Evolutionary conservation across 2,888 invertebrate genomes (phyloP), one percentile per base, ranked within the genome.

Genomic region (Elysia crispata): DNA sequence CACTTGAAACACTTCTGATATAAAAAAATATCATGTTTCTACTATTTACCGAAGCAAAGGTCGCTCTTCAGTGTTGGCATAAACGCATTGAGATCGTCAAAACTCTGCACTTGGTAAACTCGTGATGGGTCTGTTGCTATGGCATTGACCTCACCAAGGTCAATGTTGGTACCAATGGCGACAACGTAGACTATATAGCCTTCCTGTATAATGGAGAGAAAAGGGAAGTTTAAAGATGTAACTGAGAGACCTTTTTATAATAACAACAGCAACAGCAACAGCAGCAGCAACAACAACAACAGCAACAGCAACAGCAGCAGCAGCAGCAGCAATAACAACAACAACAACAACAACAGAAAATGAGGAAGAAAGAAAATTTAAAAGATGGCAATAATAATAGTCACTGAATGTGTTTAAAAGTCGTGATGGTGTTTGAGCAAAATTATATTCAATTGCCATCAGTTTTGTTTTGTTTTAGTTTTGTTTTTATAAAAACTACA

Each of bases 121-220:
- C 60, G 66, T 20, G 50, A 23, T 8, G 54, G 23, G 50, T 67
- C 54, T 28, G 79, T 64, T 3, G 79, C 79, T 57, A 79, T 79
- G 74, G 66, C 66, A 31, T 41, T 33, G 50, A 73, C 50, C 57
- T 79, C 79, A 1, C 5, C 23, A 66, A 67, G 28, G 66, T 64
- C 74, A 73, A 79, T 50, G 25, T 66, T 73, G 18, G 30, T 50
- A 13, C 79, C 79, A 74, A 79, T 79, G 13, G 66, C 79, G 62
- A 79, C 78, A 1, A 54, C 79, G 64, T 74, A 74, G 1, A 67
- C 79, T 8, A 64, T 28, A 49, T 66, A 49, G 25, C 79, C 79
- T 13, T n/a, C 25, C 67, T 74, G 66, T 23, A 33, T 13, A 60
- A 5, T 5, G 25, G 3, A 8, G 15, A 6, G 3, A 6, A 41